Evolutionary conservation across 2,888 invertebrate species (phyloP).

Genomic region (Platycnemis pennipes): DNA sequence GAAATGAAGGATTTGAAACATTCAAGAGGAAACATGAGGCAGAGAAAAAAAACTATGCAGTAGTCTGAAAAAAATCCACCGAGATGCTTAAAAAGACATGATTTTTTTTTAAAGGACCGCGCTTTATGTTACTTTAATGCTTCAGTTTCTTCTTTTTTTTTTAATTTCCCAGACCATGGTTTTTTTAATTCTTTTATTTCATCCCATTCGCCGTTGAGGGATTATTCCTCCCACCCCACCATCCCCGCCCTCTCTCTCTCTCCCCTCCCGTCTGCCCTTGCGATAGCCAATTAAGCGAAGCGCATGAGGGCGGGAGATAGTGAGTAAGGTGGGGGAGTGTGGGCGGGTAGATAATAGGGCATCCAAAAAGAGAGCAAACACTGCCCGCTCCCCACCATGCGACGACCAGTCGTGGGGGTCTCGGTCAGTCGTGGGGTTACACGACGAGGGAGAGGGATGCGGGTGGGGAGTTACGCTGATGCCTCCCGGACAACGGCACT

Average conservation of each 20-base stretch:
- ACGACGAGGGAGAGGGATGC: not conserved
- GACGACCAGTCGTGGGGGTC: not conserved
- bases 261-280: not conserved
- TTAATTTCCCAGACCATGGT: too few species aligned
- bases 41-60: not conserved
- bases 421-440: not conserved
- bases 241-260: not conserved
- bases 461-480: not conserved
- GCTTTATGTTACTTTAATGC: too few species aligned
- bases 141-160: too few species aligned
- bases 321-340: constrained; percentile 1
- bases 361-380: constrained; percentile 31
- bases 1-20: not conserved
- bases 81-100: not conserved
- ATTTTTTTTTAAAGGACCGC: not conserved
- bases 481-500: too few species aligned
- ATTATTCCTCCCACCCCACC: not conserved
- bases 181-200: not conserved
- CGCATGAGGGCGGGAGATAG: not conserved
- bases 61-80: not conserved
- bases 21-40: not conserved
- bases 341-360: not conserved
- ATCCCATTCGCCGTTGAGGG: not conserved
- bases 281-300: constrained; percentile 33
- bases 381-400: not conserved